A percentile compares a stretch with the other conserved stretches of the same genome.
Evolutionary conservation across 2,113 vertebrate species (phyloP).

Genomic region (Misgurnus mizolepis): DNA sequence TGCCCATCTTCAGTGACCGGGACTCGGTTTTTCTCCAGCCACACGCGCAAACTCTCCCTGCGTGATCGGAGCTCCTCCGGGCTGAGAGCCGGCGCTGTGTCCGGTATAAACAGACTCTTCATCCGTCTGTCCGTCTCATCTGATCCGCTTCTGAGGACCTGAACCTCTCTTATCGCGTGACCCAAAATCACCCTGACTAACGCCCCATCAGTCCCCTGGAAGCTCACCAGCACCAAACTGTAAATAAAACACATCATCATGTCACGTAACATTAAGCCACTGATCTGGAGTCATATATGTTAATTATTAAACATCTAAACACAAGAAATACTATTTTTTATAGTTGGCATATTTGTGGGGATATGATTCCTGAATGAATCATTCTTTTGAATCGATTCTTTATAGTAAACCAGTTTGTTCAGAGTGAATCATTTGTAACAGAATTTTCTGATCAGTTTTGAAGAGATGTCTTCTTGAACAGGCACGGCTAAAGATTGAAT

Average conservation of each 20-base stretch:
- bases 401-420: no score
- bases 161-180: slow-evolving; percentile 81
- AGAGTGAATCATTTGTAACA: no score
- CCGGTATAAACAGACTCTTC: slow-evolving; percentile 63
- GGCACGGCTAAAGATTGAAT: no score
- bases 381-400: no score
- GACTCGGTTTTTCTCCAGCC: slow-evolving; percentile 88
- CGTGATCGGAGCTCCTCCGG: slow-evolving; percentile 71
- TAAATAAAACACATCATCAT: no score
- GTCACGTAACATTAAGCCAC: background rate
- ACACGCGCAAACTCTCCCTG: slow-evolving; percentile 70
- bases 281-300: background rate
- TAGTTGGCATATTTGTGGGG: no score
- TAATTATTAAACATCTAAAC: no score
- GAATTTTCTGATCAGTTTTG: no score
- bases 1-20: slow-evolving; percentile 77
- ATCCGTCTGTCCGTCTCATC: slow-evolving; percentile 66
- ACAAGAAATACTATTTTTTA: no score
- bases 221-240: slow-evolving; percentile 84
- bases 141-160: slow-evolving; percentile 73
- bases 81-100: slow-evolving; percentile 58
- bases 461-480: no score
- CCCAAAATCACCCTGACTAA: slow-evolving; percentile 81
- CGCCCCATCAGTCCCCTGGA: slow-evolving; percentile 65
- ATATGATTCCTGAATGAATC: no score